Evolutionary conservation across 2,888 invertebrate species (phyloP), one percentile per base, ranked within the genome.

Genomic region (Ceraclea dissimilis): DNA sequence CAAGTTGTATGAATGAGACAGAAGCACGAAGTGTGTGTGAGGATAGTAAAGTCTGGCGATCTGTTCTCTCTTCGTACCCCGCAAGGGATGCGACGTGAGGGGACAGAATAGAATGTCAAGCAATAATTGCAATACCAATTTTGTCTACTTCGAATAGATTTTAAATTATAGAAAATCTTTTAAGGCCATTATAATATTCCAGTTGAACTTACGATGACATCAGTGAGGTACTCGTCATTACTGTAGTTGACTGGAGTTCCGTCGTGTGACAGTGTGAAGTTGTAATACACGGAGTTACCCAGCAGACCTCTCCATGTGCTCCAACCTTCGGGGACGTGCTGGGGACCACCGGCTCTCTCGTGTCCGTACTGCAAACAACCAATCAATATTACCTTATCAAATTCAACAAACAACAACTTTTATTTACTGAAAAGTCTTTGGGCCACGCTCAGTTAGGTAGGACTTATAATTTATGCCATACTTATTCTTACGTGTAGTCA

Each of bases 221-320:
- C 90, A 1, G 95, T 94, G 17, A 95, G 79, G 70, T 95, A 96
- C 58, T 85, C 80, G 17, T 82, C 73, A 18, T 79, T 69, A 13
- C 82, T 83, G 65, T 84, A 83, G 49, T 70, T 67, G 31, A 80
- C 81, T 10, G 79, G 78, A 0, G 80, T 80, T 0, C 90, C 90
- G 69, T 95, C 91, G 62, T 91, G 82, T 0, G 90, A 91, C 48
- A 95, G 71, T 0, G 85, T 84, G 67, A 93, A 96, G 73, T 93
- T 84, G 70, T 94, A 96, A 71, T 95, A 96, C n/a, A 80, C 83
- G 0, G 94, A 94, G 71, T 96, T 96, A 26, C 94, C 94, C 60
- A 91, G 83, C 39, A 96, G 76, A 0, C 90, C 95, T 66, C 85
- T 79, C 89, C 95, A 96, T 67, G 86, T 82, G 58, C 85, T 80